phyloP scores from a whole-genome alignment of 1,140 invertebrate species.

The Cepaea nemoralis region DNA sequence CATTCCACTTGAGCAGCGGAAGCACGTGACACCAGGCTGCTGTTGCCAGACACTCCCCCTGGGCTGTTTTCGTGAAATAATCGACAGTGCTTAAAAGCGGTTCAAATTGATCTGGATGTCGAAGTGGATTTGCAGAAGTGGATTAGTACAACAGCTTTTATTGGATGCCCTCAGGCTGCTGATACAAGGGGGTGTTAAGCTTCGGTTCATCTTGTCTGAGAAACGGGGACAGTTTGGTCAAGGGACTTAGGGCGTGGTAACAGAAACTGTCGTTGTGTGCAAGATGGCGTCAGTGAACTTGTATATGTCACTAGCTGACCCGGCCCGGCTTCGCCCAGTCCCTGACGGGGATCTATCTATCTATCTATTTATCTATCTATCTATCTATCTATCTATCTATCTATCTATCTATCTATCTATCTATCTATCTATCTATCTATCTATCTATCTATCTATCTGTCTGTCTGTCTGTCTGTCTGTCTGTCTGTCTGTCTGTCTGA shows the following conservation, averaged over 20 bases:
- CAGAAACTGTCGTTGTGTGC: too few relatives aligned
- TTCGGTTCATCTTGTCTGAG: background rate
- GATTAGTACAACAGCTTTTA: background rate
- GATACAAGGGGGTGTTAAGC: background rate
- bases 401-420: too few relatives aligned
- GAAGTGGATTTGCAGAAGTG: background rate
- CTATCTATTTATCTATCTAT: too few relatives aligned
- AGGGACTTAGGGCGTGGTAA: too few relatives aligned
- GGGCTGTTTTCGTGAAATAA: background rate
- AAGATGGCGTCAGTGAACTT: too few relatives aligned
- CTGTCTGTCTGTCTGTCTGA: too few relatives aligned
- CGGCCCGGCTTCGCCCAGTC: background rate
- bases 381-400: too few relatives aligned
- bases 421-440: too few relatives aligned
- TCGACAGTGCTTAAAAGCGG: background rate
- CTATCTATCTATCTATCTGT: too few relatives aligned
- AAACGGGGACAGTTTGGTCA: too few relatives aligned
- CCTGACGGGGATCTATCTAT: background rate
- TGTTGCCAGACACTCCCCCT: background rate
- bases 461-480: too few relatives aligned
- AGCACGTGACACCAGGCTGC: background rate
- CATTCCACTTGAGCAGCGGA: background rate
- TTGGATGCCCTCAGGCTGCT: background rate
- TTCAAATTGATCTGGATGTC: background rate
- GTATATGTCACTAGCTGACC: too few relatives aligned